A percentile compares a stretch with the other conserved stretches of the same genome.
phyloP scores from a whole-genome alignment of 2,888 invertebrate species.

The Acheta domesticus region DNA sequence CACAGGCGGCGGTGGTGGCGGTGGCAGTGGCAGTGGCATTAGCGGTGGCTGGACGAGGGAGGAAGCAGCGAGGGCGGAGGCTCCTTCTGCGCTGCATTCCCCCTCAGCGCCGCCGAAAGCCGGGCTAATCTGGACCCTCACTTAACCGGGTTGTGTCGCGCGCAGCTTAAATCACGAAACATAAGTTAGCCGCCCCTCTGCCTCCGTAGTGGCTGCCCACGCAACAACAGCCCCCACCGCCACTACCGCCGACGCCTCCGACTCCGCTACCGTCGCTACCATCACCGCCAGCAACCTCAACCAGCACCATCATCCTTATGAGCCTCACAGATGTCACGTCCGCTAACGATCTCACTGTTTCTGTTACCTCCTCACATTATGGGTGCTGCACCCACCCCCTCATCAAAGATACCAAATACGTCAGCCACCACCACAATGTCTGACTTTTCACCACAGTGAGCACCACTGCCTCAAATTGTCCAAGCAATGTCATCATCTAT shows the following conservation, averaged over 20 bases:
- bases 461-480: no score
- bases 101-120: not conserved
- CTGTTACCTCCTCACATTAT: no score
- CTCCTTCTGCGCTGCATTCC: not conserved
- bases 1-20: not conserved
- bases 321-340: no score
- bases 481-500: no score
- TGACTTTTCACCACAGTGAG: no score
- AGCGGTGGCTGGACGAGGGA: not conserved
- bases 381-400: no score
- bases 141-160: constrained; percentile 5
- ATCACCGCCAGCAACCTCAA: no score
- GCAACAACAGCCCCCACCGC: not conserved
- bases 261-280: no score
- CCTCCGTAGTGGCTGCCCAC: not conserved
- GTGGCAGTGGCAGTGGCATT: not conserved
- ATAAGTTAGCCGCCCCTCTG: not conserved
- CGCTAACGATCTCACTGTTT: no score
- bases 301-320: no score
- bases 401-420: no score
- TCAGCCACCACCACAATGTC: no score
- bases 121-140: constrained; percentile 18
- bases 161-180: not conserved
- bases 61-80: not conserved
- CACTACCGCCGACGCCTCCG: not conserved